Percentiles rank a stretch among this genome's conserved stretches.
Conservation (phyloP, 2,797 vertebrate genomes). For the Hypotaenidia okinawae region DNA sequence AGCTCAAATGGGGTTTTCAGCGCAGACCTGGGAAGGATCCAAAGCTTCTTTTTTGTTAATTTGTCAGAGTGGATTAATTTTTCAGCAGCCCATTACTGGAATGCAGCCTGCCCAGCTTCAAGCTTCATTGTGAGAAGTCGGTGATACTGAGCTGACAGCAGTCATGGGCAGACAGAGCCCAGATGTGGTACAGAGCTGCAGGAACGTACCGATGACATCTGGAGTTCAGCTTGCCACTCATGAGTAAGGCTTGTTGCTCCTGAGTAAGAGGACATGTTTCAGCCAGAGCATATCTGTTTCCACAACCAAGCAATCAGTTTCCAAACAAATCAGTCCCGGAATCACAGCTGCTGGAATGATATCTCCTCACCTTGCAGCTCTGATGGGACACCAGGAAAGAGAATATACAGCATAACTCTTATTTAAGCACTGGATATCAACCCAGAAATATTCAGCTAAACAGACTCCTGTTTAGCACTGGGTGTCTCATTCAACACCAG, state of each 20-base stretch:
- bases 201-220: neutral
- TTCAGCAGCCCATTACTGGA: slow-evolving; percentile 46
- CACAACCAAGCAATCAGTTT: neutral
- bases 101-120: slow-evolving; percentile 18
- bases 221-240: slow-evolving; percentile 36
- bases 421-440: neutral
- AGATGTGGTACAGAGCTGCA: slow-evolving; percentile 31
- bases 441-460: neutral
- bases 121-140: neutral
- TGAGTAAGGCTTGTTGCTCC: neutral
- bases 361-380: neutral
- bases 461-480: neutral
- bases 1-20: slow-evolving; percentile 29
- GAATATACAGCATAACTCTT: neutral
- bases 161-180: neutral
- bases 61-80: slow-evolving; percentile 68
- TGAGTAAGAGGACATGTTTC: neutral
- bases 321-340: neutral
- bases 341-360: neutral
- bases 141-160: slow-evolving; percentile 25
- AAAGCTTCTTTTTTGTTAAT: slow-evolving; percentile 53
- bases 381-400: neutral
- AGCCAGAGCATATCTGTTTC: neutral
- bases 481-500: neutral
- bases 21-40: slow-evolving; percentile 15